These are phyloP conservation scores for Protula sp. DNA, from an alignment of 2,888 invertebrate genomes.

Conservation along the genomic window DNA sequence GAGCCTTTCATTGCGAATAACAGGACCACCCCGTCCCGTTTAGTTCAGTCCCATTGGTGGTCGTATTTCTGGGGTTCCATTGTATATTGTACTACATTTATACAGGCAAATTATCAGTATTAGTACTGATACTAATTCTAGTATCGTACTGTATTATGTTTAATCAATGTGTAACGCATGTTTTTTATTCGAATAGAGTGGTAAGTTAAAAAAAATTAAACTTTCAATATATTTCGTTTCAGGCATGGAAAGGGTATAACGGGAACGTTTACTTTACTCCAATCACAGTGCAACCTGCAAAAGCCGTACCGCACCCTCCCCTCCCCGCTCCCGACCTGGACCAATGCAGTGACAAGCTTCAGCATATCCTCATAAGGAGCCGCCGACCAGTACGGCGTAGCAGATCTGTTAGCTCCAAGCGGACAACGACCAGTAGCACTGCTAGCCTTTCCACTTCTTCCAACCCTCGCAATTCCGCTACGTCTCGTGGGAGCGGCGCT, in stretches of 20 bases:
- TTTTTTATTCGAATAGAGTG: too few relatives aligned
- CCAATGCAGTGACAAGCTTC: constrained; percentile 4
- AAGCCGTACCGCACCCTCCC: not conserved
- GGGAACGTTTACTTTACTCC: constrained; percentile 52
- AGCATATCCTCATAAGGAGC: constrained; percentile 3
- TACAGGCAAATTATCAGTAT: too few relatives aligned
- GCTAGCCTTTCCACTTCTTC: not conserved
- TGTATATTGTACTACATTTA: too few relatives aligned
- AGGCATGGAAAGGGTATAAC: constrained; percentile 52
- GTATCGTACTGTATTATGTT: too few relatives aligned
- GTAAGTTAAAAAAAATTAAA: too few relatives aligned
- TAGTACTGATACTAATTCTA: too few relatives aligned
- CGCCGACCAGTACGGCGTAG: not conserved
- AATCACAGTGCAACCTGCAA: constrained; percentile 31
- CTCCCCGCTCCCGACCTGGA: not conserved
- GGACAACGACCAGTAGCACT: not conserved
- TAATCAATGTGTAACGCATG: too few relatives aligned
- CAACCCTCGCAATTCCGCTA: not conserved
- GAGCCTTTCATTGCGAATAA: too few relatives aligned
- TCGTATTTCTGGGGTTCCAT: too few relatives aligned
- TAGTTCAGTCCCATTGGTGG: too few relatives aligned
- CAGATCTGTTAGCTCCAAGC: not conserved
- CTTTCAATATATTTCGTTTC: constrained; percentile 19
- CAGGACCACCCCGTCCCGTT: too few relatives aligned
- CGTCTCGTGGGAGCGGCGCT: not conserved